Conservation (phyloP, 1,140 invertebrate genomes). For the Drosophila navojoa region DNA sequence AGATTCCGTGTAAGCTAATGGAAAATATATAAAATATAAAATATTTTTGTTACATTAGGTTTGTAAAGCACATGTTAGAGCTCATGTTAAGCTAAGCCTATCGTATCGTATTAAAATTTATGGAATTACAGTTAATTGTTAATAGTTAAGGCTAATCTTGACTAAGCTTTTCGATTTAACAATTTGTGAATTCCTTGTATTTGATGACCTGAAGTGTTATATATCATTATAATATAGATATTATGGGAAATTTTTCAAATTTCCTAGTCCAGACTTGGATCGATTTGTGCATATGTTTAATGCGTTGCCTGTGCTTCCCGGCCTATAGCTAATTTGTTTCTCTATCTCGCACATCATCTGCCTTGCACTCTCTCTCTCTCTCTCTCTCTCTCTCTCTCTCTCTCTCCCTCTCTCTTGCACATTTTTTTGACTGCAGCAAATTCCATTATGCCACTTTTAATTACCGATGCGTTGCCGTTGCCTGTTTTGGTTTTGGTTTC, state of each 20-base stretch:
- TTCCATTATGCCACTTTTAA: slow-evolving; percentile 62
- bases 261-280: background rate
- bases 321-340: background rate
- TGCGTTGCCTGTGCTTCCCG: background rate
- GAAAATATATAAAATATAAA: no score
- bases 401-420: background rate
- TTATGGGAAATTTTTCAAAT: background rate
- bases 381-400: slow-evolving; percentile 6
- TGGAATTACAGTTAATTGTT: no score
- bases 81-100: background rate
- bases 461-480: slow-evolving; percentile 64
- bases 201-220: no score
- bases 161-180: no score
- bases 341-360: background rate
- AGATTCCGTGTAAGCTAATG: no score
- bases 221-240: no score
- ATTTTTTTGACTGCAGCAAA: slow-evolving; percentile 37
- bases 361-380: no score
- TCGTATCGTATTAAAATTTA: no score
- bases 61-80: background rate
- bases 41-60: background rate
- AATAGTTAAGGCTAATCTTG: no score
- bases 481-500: slow-evolving; percentile 58
- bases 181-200: no score
- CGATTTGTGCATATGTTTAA: background rate